Conservation (phyloP, 2,113 vertebrate genomes). For the Melanocharis versteri region DNA sequence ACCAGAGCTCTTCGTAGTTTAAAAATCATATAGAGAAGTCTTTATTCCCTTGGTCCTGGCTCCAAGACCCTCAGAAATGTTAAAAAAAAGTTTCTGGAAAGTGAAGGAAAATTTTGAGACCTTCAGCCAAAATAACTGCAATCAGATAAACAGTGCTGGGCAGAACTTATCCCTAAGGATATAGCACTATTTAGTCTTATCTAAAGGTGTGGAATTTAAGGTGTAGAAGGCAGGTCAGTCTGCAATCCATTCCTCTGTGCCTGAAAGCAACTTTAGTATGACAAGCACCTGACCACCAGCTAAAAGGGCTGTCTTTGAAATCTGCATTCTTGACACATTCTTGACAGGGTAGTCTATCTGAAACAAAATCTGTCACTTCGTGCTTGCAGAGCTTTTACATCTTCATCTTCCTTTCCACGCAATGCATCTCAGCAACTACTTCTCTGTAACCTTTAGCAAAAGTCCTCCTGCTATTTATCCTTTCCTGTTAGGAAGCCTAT, state of each 20-base stretch:
- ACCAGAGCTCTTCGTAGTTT: background rate
- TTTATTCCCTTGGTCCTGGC: background rate
- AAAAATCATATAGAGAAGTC: background rate
- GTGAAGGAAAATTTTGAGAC: background rate
- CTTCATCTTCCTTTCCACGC: background rate
- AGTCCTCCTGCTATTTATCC: background rate
- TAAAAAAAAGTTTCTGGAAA: background rate
- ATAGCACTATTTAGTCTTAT: background rate
- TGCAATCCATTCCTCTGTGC: background rate
- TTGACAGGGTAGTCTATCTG: background rate
- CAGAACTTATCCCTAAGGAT: background rate
- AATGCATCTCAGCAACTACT: background rate
- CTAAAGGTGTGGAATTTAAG: background rate
- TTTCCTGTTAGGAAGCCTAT: background rate
- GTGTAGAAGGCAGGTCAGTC: background rate
- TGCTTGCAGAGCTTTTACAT: background rate
- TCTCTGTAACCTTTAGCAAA: background rate
- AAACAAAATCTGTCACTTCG: background rate
- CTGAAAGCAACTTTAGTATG: background rate
- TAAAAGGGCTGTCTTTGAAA: background rate
- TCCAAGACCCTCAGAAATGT: background rate
- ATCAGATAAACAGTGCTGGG: background rate
- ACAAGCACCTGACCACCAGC: background rate
- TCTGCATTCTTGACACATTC: background rate
- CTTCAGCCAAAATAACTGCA: background rate